Evolutionary conservation across 2,113 vertebrate species (phyloP).

Genomic region (Edolisoma coerulescens): DNA sequence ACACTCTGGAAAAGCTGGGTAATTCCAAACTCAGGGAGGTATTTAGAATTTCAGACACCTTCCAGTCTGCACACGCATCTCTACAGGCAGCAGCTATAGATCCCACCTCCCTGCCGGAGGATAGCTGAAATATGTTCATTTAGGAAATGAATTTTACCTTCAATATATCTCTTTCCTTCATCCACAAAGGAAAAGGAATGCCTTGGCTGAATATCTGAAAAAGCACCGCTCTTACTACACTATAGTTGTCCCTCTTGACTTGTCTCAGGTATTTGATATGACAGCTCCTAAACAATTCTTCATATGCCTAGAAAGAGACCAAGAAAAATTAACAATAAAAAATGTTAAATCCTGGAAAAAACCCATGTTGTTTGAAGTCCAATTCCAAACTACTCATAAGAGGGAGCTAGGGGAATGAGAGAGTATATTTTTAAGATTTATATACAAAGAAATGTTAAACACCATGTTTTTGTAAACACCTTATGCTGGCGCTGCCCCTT

Average conservation of each 20-base stretch:
- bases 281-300: slow-evolving; percentile 68
- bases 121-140: neutral
- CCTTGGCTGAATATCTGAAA: slow-evolving; percentile 80
- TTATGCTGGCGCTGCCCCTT: neutral
- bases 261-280: slow-evolving; percentile 70
- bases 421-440: neutral
- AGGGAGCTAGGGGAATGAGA: neutral
- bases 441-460: neutral
- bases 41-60: neutral
- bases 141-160: slow-evolving; percentile 64
- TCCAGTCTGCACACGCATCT: accelerated
- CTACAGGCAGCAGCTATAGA: neutral
- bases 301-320: slow-evolving; percentile 65
- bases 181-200: slow-evolving; percentile 76
- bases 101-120: neutral
- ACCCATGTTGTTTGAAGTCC: neutral
- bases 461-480: neutral
- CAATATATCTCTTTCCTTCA: slow-evolving; percentile 79
- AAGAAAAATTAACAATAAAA: neutral
- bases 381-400: neutral
- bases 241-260: slow-evolving; percentile 75
- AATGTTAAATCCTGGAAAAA: neutral
- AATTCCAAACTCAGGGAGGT: neutral
- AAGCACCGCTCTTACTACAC: slow-evolving; percentile 71
- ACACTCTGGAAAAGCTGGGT: neutral